Evolutionary conservation across 2,113 vertebrate species (phyloP).

Genomic region (Tursiops truncatus): DNA sequence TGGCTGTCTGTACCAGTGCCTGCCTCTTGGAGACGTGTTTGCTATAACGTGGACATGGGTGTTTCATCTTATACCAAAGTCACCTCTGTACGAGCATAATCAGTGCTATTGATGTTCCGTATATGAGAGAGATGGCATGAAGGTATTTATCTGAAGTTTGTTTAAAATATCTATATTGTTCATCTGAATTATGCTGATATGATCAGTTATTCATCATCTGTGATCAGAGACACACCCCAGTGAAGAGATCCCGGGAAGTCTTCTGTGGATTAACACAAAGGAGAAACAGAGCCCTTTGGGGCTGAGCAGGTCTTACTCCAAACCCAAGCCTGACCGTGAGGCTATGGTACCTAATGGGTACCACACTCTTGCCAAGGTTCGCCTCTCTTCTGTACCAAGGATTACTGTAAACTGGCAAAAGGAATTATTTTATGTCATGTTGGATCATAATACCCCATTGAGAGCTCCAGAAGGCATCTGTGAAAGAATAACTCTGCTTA

Average conservation of each 20-base stretch:
- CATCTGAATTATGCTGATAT: not conserved
- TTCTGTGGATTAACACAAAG: not conserved
- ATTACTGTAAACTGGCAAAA: not conserved
- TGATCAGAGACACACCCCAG: not conserved
- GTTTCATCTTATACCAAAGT: not conserved
- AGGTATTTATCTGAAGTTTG: conserved; percentile 2
- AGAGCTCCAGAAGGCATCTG: not conserved
- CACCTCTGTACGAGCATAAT: not conserved
- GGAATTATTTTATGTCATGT: not conserved
- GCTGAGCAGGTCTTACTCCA: not conserved
- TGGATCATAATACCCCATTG: not conserved
- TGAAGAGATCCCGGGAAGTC: not conserved
- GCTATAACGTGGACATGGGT: not conserved
- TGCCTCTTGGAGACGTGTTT: not conserved
- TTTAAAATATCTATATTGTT: not conserved
- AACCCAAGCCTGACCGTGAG: too few relatives aligned
- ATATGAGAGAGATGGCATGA: not conserved
- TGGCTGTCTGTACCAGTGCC: not conserved
- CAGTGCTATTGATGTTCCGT: not conserved
- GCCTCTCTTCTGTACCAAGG: not conserved
- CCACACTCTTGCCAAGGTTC: not conserved
- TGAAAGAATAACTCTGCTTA: not conserved
- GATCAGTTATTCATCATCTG: not conserved
- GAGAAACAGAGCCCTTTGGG: not conserved
- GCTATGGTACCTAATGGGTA: not conserved